Percentiles rank a stretch among this genome's conserved stretches.
Conservation (phyloP, 2,888 invertebrate species). For the Epiblema foenella region DNA sequence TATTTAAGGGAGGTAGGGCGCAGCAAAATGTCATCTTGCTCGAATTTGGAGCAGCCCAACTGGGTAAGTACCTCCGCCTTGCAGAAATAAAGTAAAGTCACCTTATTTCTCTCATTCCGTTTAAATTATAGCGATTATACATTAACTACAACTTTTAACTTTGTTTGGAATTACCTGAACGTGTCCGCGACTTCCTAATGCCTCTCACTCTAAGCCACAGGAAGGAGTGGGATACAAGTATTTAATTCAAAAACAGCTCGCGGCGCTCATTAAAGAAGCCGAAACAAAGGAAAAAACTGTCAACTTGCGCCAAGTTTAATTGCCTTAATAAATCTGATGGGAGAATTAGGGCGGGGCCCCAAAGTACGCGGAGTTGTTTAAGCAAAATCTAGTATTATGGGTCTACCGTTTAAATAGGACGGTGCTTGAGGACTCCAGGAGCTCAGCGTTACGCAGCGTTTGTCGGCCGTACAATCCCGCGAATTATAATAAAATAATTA, state of each 20-base stretch:
- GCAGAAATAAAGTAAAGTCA: too few relatives aligned
- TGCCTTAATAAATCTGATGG: conserved; percentile 79
- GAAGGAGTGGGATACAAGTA: conserved; percentile 46
- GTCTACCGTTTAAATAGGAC: neutral
- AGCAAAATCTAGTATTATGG: neutral
- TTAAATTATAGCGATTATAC: conserved; percentile 13
- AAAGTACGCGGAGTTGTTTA: conserved; percentile 48
- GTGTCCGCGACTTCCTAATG: conserved; percentile 20
- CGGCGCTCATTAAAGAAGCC: conserved; percentile 74
- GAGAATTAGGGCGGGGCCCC: conserved; percentile 56
- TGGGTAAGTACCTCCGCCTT: too few relatives aligned
- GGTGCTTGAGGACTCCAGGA: too few relatives aligned
- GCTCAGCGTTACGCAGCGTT: too few relatives aligned
- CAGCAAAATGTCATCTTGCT: too few relatives aligned
- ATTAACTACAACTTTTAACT: conserved; percentile 32
- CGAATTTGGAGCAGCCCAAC: too few relatives aligned
- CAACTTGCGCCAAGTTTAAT: conserved; percentile 80
- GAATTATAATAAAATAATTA: too few relatives aligned
- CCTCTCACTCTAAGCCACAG: conserved; percentile 25
- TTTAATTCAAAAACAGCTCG: conserved; percentile 63
- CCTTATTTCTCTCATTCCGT: conserved; percentile 3
- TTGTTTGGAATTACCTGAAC: conserved; percentile 39
- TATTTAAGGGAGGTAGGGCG: too few relatives aligned
- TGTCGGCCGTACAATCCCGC: too few relatives aligned
- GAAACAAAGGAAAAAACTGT: conserved; percentile 81